Percentiles rank a stretch among this genome's conserved stretches.
Evolutionary conservation across 2,888 invertebrate species (phyloP).

Genomic region (Galerucella calmariensis): DNA sequence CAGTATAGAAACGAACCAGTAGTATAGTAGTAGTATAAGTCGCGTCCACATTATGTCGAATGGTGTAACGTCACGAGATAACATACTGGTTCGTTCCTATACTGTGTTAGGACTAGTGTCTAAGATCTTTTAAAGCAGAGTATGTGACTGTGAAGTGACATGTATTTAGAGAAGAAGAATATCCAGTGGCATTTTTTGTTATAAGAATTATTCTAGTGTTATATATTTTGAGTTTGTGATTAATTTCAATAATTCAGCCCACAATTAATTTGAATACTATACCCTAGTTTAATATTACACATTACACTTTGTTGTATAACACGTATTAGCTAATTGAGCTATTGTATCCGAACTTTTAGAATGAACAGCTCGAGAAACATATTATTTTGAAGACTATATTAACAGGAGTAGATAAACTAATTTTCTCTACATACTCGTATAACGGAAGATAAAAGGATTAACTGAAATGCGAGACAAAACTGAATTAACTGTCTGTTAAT

Average conservation of each 20-base stretch:
- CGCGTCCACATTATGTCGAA: too few relatives aligned
- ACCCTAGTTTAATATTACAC: background rate
- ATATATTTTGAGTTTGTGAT: background rate
- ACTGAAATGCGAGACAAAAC: constrained; percentile 11
- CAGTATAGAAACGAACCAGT: too few relatives aligned
- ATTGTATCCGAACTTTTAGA: background rate
- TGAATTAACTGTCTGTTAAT: constrained; percentile 23
- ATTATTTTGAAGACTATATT: background rate
- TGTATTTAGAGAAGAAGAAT: too few relatives aligned
- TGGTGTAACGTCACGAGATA: too few relatives aligned
- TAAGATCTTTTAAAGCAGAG: too few relatives aligned
- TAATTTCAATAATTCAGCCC: background rate
- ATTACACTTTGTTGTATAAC: background rate
- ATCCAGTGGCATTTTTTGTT: too few relatives aligned
- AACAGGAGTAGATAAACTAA: background rate
- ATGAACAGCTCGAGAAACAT: background rate
- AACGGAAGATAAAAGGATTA: constrained; percentile 10
- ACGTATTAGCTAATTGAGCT: background rate
- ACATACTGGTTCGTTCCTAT: too few relatives aligned
- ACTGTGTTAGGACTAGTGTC: too few relatives aligned
- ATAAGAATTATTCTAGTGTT: background rate
- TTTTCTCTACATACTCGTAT: constrained; percentile 1
- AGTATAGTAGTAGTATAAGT: too few relatives aligned
- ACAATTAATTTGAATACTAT: background rate
- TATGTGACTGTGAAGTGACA: too few relatives aligned